phyloP scores from a whole-genome alignment of 37 sponge, comb jelly and placozoan genomes.

The Aphrocallistes beatrix region DNA sequence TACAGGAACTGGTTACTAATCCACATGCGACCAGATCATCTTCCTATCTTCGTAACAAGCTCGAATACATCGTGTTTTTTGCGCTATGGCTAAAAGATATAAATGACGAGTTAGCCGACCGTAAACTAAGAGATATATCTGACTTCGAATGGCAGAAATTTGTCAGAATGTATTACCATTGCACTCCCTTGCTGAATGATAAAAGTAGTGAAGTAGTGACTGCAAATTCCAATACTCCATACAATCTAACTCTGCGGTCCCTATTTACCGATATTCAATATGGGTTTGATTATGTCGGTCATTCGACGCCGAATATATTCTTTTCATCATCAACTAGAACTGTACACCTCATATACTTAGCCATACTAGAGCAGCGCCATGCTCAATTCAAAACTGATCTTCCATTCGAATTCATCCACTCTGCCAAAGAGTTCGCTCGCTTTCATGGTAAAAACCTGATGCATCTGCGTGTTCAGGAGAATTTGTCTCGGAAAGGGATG shows the following conservation, averaged over 20 bases:
- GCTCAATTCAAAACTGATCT: not conserved
- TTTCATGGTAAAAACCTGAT: not conserved
- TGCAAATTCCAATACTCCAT: not conserved
- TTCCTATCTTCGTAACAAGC: not conserved
- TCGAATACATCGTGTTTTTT: not conserved
- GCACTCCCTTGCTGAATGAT: not conserved
- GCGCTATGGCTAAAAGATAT: constrained; percentile 61
- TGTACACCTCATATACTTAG: not conserved
- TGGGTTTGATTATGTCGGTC: not conserved
- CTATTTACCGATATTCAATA: not conserved
- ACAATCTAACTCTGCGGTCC: not conserved
- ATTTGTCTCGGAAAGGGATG: not conserved
- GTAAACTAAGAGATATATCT: constrained; percentile 42
- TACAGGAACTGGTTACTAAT: not conserved
- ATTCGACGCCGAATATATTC: not conserved
- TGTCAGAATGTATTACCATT: constrained; percentile 34
- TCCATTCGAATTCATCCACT: not conserved
- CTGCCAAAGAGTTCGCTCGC: not conserved
- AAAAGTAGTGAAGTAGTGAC: not conserved
- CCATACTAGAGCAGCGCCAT: not conserved
- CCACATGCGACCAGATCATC: not conserved
- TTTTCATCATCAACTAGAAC: not conserved
- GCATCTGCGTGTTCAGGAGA: not conserved
- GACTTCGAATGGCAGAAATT: constrained; percentile 84
- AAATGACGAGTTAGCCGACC: constrained; percentile 52